Evolutionary conservation across 2,888 invertebrate genomes (phyloP), one percentile per base, ranked within the genome.

Genomic region (Euplagia quadripunctaria): DNA sequence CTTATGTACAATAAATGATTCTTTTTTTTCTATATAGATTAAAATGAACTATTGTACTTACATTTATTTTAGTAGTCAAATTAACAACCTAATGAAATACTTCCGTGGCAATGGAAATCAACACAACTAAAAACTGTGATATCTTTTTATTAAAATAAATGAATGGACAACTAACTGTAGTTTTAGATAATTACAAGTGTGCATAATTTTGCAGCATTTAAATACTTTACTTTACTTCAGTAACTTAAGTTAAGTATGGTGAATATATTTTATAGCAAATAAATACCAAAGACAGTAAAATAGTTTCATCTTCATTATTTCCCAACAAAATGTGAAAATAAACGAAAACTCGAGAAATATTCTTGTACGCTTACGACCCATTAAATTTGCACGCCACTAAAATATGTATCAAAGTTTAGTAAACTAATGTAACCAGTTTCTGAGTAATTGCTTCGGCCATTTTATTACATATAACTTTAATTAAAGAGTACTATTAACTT

Each of bases 401-500:
- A 66, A n/a, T 71, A 61, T 67, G 55, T 65, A 71, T 51, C 31
- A 72, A 70, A 76, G 46, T 79, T 79, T 14, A 72, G 41, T 63
- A 17, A 68, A 70, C 52, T 20, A 46, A 70, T n/a, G 55, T 64
- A 12, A 9, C 71, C 5, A 52, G 49, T 74, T 61, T 64, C 76
- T 77, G 72, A 80, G 64, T 71, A 67, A 82, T 82, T 70, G 64
- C 73, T 41, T 4, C 12, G n/a, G 20, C 68, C 55, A 70, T 73
- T 80, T 80, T 72, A 82, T 82, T 68, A 70, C 78, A 68, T 64
- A 75, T 80, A 72, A 82, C 76, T 82, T 82, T 82, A 82, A 82
- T 82, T 82, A 82, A 78, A 78, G 71, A 74, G 65, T 65, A 31
- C 41, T 67, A 80, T 80, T 77, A 76, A 46, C 17, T 77, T 75